Evolutionary conservation across 2,113 vertebrate species (phyloP).

Genomic region (Thalassarche chlororhynchos): DNA sequence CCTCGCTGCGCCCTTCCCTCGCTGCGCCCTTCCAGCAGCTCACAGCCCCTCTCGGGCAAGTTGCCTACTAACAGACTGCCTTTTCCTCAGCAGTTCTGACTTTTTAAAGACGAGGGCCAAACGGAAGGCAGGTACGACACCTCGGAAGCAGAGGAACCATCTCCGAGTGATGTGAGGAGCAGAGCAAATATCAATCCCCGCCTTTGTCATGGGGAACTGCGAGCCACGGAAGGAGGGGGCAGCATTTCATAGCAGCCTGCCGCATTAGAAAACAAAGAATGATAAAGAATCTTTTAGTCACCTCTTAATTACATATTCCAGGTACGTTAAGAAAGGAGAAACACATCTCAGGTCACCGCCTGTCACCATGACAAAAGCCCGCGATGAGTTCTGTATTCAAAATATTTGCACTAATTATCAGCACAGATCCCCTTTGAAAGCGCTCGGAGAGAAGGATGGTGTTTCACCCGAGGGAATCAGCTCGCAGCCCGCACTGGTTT

Average conservation of each 20-base stretch:
- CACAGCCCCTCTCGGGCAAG: background rate
- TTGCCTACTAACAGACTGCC: rapidly evolving
- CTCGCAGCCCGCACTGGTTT: background rate
- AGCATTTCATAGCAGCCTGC: slow-evolving; percentile 38
- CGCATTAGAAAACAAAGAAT: slow-evolving; percentile 35
- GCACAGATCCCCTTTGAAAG: slow-evolving; percentile 43
- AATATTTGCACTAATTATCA: slow-evolving; percentile 67
- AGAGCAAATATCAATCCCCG: background rate
- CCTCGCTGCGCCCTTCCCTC: background rate
- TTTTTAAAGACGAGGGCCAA: rapidly evolving
- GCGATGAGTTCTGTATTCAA: slow-evolving; percentile 57
- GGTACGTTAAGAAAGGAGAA: slow-evolving; percentile 34
- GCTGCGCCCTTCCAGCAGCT: background rate
- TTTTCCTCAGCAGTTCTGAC: background rate
- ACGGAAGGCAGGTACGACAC: background rate
- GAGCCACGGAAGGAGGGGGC: slow-evolving; percentile 19
- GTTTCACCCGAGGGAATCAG: slow-evolving; percentile 27
- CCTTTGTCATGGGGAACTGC: background rate
- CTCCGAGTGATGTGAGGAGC: background rate
- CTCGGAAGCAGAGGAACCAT: background rate
- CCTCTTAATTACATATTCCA: slow-evolving; percentile 48
- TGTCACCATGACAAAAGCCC: slow-evolving; percentile 53
- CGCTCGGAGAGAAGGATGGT: background rate
- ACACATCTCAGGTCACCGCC: slow-evolving; percentile 48
- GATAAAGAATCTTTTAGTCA: slow-evolving; percentile 52